These are phyloP conservation scores for Orthosia incerta DNA, from an alignment of 2,888 invertebrate genomes.

Conservation along the genomic window DNA sequence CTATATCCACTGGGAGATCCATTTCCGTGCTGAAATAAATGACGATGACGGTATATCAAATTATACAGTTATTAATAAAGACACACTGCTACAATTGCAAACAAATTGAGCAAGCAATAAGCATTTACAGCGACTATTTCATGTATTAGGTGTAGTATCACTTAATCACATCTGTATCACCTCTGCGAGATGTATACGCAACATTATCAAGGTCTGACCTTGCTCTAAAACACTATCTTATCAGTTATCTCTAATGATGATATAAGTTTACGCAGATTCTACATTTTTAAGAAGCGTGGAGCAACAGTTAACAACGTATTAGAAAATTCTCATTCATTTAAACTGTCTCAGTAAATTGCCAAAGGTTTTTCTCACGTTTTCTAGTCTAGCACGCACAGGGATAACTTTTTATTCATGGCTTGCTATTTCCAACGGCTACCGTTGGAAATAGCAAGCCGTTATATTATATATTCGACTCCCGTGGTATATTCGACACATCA, in stretches of 20 bases:
- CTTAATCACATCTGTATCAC: constrained; percentile 6
- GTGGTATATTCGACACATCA: too few species aligned
- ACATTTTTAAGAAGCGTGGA: constrained; percentile 25
- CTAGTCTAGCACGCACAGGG: not conserved
- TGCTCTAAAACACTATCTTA: constrained; percentile 70
- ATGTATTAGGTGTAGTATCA: not conserved
- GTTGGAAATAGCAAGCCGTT: too few species aligned
- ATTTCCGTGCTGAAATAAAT: too few species aligned
- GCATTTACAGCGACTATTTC: not conserved
- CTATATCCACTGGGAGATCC: not conserved
- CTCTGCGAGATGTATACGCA: constrained; percentile 28
- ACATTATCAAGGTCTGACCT: constrained; percentile 66
- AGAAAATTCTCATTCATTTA: not conserved
- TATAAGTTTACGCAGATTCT: constrained; percentile 60
- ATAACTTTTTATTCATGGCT: not conserved
- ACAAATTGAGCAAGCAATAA: not conserved
- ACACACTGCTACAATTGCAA: too few species aligned
- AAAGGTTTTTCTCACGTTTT: too few species aligned
- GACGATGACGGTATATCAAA: too few species aligned
- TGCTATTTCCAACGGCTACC: not conserved
- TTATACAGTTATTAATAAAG: too few species aligned
- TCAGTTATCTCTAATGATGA: constrained; percentile 55
- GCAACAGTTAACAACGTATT: not conserved
- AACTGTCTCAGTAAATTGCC: not conserved
- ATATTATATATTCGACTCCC: too few species aligned